phyloP scores from a whole-genome alignment of 2,113 vertebrate genomes.

The Genyomyrus donnyi region DNA sequence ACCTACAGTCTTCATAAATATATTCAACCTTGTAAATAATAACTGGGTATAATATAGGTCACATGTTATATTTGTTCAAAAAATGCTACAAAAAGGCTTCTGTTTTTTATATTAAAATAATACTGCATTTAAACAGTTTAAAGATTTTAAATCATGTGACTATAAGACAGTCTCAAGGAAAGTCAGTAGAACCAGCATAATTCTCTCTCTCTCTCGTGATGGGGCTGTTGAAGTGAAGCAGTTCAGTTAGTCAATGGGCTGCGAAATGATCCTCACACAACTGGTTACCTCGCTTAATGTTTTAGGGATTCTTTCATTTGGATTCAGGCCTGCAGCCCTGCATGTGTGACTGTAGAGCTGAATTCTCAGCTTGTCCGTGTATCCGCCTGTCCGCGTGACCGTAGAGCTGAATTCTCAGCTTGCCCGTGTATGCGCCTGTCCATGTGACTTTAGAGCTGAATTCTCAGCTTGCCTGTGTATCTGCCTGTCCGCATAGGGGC shows the following conservation, averaged over 20 bases:
- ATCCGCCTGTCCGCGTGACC: not conserved
- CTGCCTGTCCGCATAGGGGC: conserved; percentile 60
- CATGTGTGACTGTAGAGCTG: not conserved
- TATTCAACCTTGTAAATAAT: not conserved
- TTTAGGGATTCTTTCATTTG: not conserved
- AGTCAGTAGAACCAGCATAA: not conserved
- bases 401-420: not conserved
- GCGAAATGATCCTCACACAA: not conserved
- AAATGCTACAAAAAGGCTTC: not conserved
- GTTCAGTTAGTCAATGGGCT: not conserved
- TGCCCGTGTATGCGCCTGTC: not conserved
- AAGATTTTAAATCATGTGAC: not conserved
- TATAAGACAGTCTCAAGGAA: not conserved
- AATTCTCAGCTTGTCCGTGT: too few relatives aligned
- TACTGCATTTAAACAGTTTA: not conserved
- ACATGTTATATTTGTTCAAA: not conserved
- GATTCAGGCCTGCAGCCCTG: not conserved
- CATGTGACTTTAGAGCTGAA: not conserved
- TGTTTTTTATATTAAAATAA: not conserved
- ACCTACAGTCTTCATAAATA: not conserved
- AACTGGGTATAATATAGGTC: not conserved
- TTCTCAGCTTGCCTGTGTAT: not conserved
- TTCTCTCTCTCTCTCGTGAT: not conserved
- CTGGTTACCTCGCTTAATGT: not conserved
- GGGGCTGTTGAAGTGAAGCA: not conserved